phyloP scores from a whole-genome alignment of 2,888 invertebrate species.

The Ennomos erosarius region DNA sequence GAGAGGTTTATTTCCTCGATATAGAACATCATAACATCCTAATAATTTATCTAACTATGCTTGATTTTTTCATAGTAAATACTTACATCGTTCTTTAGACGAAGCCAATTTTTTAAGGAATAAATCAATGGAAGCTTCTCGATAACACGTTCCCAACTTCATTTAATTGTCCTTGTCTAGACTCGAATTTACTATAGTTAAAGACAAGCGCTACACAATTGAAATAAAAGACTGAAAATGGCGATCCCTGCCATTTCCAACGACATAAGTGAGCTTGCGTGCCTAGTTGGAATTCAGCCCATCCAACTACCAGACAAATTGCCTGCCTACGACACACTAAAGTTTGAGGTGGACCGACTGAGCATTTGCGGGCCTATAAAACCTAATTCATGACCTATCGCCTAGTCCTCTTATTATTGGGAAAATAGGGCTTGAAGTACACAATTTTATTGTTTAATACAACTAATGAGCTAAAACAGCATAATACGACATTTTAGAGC shows the following conservation, averaged over 20 bases:
- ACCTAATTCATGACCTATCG: constrained; percentile 22
- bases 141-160: not conserved
- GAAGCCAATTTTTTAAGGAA: too few relatives aligned
- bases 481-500: too few relatives aligned
- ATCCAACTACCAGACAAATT: constrained; percentile 48
- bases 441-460: too few relatives aligned
- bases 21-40: too few relatives aligned
- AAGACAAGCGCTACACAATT: constrained; percentile 21
- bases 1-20: too few relatives aligned
- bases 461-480: too few relatives aligned
- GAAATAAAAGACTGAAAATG: constrained; percentile 31
- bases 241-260: constrained; percentile 20
- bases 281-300: constrained; percentile 47
- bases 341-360: constrained; percentile 47
- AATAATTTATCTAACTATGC: too few relatives aligned
- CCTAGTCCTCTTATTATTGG: not conserved
- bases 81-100: too few relatives aligned
- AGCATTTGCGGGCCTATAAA: constrained; percentile 40
- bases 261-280: constrained; percentile 46
- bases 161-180: constrained; percentile 11
- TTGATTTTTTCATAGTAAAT: too few relatives aligned
- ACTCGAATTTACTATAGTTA: constrained; percentile 21
- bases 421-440: too few relatives aligned
- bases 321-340: constrained; percentile 51
- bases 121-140: too few relatives aligned